phyloP scores from a whole-genome alignment of 2,888 invertebrate genomes.

The Geotrupes spiniger region DNA sequence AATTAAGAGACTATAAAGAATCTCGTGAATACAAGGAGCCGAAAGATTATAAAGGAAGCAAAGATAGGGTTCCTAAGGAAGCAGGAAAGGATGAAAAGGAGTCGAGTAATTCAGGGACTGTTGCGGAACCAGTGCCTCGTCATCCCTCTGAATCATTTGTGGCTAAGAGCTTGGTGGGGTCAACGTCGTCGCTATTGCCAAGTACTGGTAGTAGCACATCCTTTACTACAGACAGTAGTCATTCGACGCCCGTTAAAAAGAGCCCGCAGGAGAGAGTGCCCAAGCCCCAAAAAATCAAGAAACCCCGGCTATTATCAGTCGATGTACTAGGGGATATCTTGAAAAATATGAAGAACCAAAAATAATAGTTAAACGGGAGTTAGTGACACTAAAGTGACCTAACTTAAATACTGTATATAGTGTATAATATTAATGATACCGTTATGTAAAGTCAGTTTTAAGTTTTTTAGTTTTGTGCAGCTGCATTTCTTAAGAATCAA shows the following conservation, averaged over 20 bases:
- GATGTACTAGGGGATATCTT: slow-evolving; percentile 49
- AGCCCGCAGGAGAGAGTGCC: slow-evolving; percentile 28
- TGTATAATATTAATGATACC: slow-evolving; percentile 22
- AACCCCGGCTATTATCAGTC: slow-evolving; percentile 38
- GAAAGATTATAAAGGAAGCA: neutral
- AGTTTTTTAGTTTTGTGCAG: slow-evolving; percentile 6
- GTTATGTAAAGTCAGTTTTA: too few species aligned
- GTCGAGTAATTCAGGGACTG: neutral
- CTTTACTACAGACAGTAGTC: slow-evolving; percentile 20
- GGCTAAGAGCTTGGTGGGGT: neutral
- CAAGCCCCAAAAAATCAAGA: slow-evolving; percentile 37
- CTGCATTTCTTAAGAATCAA: slow-evolving; percentile 3
- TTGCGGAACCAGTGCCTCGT: neutral
- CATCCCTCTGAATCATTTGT: neutral
- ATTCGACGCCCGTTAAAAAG: slow-evolving; percentile 32
- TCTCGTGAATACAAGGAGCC: neutral
- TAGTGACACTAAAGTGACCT: slow-evolving; percentile 15
- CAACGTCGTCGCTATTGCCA: neutral
- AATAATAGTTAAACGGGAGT: slow-evolving; percentile 23
- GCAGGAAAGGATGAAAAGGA: neutral
- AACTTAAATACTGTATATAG: slow-evolving; percentile 22
- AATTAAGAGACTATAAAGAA: neutral
- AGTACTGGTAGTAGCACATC: slow-evolving; percentile 14
- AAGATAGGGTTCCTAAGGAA: neutral
- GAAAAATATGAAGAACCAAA: slow-evolving; percentile 46